Evolutionary conservation across 2,113 vertebrate genomes (phyloP), one percentile per base, ranked within the genome.

Genomic region (Eurypyga helias): DNA sequence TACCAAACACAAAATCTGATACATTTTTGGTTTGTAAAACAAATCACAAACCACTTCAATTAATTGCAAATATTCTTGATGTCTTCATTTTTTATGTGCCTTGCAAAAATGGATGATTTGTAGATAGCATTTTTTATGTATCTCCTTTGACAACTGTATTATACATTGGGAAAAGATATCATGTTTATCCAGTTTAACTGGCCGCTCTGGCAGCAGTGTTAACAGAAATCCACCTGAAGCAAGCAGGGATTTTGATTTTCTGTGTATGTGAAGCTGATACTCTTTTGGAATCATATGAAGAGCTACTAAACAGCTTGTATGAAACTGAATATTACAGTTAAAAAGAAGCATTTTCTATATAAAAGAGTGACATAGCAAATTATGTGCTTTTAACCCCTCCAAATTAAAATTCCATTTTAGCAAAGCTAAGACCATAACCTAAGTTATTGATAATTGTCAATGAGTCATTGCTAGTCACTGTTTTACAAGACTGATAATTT

Each of bases 151-250:
- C 49, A 88, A 54, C 38, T 81, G 23, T 34, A 43, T 43, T 92
- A 93, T 54, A 33, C 51, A 66, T 54, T 71, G 38, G 87, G 34
- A 95, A 79, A 88, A 67, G 54, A 54, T 29, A 77, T 13, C 26
- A 45, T 60, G 48, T 92, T 90, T 93, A 95, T 95, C 60, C 80
- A 81, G 31, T 34, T 95, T 86, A 95, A 90, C 88, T 89, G 83
- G 71, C 67, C 76, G 67, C 83, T 88, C 67, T 89, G 90, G 88
- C 43, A 96, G 7, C 38, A 66, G 60, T 45, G 88, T 90, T 86
- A 94, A 66, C 67, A 83, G 51, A 73, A 83, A 93, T 85, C 26
- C 34, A 87, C 87, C 87, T 90, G 73, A 87, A 93, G 31, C 49
- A 86, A 75, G 33, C 18, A 92, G 52, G 26, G 55, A 60, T 90